Base-by-base conservation (phyloP, 2,113 vertebrate genomes). In the Erpornis zantholeuca region DNA sequence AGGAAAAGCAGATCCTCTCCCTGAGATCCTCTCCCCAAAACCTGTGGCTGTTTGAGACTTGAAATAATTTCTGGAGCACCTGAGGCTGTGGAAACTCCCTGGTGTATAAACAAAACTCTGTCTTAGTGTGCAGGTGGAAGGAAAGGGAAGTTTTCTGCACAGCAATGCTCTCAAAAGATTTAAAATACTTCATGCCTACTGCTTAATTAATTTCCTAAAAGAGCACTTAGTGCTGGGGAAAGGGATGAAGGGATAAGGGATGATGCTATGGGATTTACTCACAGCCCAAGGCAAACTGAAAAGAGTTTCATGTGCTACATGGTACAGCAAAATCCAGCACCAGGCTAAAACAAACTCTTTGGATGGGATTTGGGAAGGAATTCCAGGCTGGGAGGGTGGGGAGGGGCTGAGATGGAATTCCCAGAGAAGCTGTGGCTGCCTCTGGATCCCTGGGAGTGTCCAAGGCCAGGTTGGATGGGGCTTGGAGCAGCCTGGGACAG, bases 381-480 rank as follows among this genome's bases (percentile, higher is more conserved):
- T 49, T 63, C 6, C 4, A n/a, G 28, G 17, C 31, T 70, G 31
- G 0, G 28, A 56, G 27, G 21, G 17, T 15, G 25, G 27, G 5
- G 1, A 89, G 20, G 11, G 11, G 3, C 47, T 54, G 47, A 29
- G 17, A 68, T 38, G 66, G 52, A 0, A 0, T 59, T 3, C 15
- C 5, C 69, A 54, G n/a, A 42, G 40, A 0, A 89, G 18, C 18
- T 82, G 54, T 2, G 79, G 47, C 24, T 69, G 25, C 10, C 14
- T 40, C 70, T 79, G 75, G 22, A 69, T 54, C 63, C 63, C 40
- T 69, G 87, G 47, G 0, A 53, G 7, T 49, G 38, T 1, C 22
- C 47, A 12, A 69, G 25, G 25, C 7, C 54, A 42, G 35, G 29
- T 0, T 82, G 54, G 45, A 38, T 0, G 0, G 15, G 10, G 54